Evolutionary conservation across 2,113 vertebrate genomes (phyloP).

Genomic region (Orcinus orca): DNA sequence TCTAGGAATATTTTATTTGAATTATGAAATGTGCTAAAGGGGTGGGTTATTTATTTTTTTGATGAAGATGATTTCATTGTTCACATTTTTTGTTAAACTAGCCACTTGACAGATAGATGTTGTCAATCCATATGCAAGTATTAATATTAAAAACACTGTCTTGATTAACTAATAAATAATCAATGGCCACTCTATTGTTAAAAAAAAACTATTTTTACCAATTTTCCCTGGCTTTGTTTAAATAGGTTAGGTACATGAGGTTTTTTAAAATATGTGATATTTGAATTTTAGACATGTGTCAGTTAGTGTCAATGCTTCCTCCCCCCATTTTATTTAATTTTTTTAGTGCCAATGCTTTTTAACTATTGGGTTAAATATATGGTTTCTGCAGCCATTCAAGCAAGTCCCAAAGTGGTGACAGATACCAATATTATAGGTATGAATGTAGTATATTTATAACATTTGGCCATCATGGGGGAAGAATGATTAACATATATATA

Average conservation of each 20-base stretch:
- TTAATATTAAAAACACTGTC: neutral
- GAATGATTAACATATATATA: neutral
- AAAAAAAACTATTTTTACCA: neutral
- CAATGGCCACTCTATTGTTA: neutral
- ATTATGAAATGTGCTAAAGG: neutral
- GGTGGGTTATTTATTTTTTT: neutral
- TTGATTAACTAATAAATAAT: neutral
- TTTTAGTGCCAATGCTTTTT: neutral
- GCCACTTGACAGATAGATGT: too few relatives aligned
- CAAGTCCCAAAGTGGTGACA: neutral
- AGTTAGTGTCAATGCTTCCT: neutral
- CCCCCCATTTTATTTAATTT: too few relatives aligned
- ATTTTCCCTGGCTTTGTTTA: neutral
- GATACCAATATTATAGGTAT: neutral
- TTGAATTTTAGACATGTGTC: neutral
- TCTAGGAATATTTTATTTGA: neutral
- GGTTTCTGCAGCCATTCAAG: neutral
- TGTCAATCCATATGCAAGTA: neutral
- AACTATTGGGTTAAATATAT: neutral
- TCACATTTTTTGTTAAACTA: too few relatives aligned
- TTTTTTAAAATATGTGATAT: neutral
- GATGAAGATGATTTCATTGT: too few relatives aligned
- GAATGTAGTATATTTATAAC: neutral
- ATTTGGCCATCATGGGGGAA: neutral
- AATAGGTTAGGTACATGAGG: neutral